Evolutionary conservation across 2,797 vertebrate genomes (phyloP), one percentile per base, ranked within the genome.

Genomic region (Diglossa cyanea): DNA sequence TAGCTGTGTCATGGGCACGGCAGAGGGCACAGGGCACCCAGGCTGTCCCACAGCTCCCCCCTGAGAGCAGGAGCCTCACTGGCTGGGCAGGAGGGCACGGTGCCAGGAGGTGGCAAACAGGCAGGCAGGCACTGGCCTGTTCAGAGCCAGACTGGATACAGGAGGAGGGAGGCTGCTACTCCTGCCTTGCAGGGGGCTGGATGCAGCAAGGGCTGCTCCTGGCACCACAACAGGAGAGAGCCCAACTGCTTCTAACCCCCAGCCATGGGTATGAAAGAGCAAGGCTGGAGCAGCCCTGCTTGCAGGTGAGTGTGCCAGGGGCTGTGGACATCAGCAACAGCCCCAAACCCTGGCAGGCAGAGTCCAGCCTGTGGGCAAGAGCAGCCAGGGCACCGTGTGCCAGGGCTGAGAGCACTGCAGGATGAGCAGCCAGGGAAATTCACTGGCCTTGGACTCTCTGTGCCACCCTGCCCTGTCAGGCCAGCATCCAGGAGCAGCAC

Each of bases 291-390:
- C 50, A 61, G 48, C 54, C 18, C 30, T 42, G 26, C 68, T 71
- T 31, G 51, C 50, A 47, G 48, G 13, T 2, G 11, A 47, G 20
- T 13, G 5, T 82, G 81, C 30, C 3, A 2, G 25, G 48, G 45
- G 20, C 83, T 81, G n/a, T 3, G 4, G 35, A 17, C 20, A 54
- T 42, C 66, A 45, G 58, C 75, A 57, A 26, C 40, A 62, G 40
- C 40, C 71, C 18, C 68, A 60, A 61, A 53, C 19, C 9, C 53
- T 0, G 0, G 17, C 0, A 0, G 58, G 47, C 45, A 53, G 31
- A 68, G 66, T 42, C 44, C 47, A 24, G 65, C 45, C 75, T 66
- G 17, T 8, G n/a, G 66, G 44, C 33, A 75, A 31, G 10, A 11
- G 30, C 58, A 75, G 25, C 47, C 68, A 68, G n/a, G 33, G 50